Evolutionary conservation across 2,888 invertebrate species (phyloP).

Genomic region (Drosophila phalerata): DNA sequence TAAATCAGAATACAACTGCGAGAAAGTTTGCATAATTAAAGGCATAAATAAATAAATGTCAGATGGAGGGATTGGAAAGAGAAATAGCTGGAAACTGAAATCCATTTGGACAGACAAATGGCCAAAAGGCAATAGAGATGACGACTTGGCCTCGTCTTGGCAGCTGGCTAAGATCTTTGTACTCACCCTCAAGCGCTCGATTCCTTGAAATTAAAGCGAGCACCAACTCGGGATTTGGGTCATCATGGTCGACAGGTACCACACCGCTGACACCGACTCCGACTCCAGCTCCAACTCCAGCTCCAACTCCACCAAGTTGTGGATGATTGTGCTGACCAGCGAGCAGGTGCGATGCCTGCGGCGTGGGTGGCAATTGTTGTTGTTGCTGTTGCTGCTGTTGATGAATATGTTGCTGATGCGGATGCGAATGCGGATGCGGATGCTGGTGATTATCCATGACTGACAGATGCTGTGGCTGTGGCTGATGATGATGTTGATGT

Average conservation of each 20-base stretch:
- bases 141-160: conserved; percentile 55
- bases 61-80: not conserved
- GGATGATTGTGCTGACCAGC: conserved; percentile 65
- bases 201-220: conserved; percentile 94
- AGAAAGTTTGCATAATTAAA: conserved; percentile 75
- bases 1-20: conserved; percentile 45
- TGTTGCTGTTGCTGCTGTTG: conserved; percentile 57
- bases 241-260: conserved; percentile 82
- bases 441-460: conserved; percentile 77
- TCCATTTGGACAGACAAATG: conserved; percentile 46
- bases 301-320: conserved; percentile 32
- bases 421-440: conserved; percentile 44
- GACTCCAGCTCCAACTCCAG: conserved; percentile 25
- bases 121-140: conserved; percentile 46
- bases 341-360: conserved; percentile 75
- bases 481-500: conserved; percentile 69
- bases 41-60: conserved; percentile 57
- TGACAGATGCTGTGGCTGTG: conserved; percentile 68
- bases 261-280: conserved; percentile 43
- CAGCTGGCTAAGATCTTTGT: conserved; percentile 41
- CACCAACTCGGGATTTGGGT: conserved; percentile 93
- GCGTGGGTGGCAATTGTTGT: conserved; percentile 75
- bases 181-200: conserved; percentile 95
- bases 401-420: conserved; percentile 66
- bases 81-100: conserved; percentile 32